Evolutionary conservation across 1,140 invertebrate species (phyloP), one percentile per base, ranked within the genome.

Genomic region (Manduca sexta): DNA sequence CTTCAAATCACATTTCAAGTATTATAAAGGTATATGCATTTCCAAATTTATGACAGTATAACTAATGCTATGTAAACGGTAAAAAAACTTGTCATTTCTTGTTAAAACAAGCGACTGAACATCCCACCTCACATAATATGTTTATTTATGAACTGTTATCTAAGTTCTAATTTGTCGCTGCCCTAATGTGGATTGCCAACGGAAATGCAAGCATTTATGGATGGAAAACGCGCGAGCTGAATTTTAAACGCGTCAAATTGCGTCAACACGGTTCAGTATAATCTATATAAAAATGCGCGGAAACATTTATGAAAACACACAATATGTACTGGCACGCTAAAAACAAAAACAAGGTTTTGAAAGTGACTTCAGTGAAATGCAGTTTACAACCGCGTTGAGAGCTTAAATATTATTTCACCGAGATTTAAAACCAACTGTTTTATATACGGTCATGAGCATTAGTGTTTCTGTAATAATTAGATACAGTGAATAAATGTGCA

Each of bases 141-240:
- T 52, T 48, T 64, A 68, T 72, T 73, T 60, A 64, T 64, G 48
- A 53, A 47, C 45, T 69, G 64, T 69, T 76, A 81, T 74, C 63
- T 65, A 56, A 55, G 55, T 47, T 45, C 46, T 52, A 68, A 76
- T 76, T 74, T 74, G 76, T 72, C 56, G 54, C 56, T 62, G 57
- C 35, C 71, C 73, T 52, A 69, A 69, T 45, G 44, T 40, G 62
- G 69, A 38, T 61, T 54, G 53, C 43, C 62, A 64, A 55, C 79
- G 74, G 79, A 83, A 73, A 79, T 73, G 64, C 69, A 73, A 15
- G 45, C 70, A 37, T 60, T 65, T 77, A 74, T 72, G 73, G 76
- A 54, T 44, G 54, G 59, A 56, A 51, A 41, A 43, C 45, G 49
- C 60, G 63, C 62, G 61, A 35, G 37, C 29, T 54, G 72, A 77